These are phyloP conservation scores for Paralichthys olivaceus DNA, from an alignment of 2,113 vertebrate genomes.

Conservation along the genomic window DNA sequence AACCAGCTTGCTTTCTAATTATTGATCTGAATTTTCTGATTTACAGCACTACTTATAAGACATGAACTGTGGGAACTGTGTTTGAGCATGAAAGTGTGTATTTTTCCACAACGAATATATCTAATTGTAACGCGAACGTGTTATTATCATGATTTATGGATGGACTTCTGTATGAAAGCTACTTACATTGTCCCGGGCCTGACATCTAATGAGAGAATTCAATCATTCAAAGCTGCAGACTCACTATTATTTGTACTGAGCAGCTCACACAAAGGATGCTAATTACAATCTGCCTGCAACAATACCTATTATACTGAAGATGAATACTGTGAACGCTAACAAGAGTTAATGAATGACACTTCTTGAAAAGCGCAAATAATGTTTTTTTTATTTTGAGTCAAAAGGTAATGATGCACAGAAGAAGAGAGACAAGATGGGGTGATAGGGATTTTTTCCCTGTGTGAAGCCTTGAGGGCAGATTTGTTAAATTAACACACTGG, in stretches of 20 bases:
- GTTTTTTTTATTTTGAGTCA: not conserved
- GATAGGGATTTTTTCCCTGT: not conserved
- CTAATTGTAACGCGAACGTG: not conserved
- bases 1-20: too few relatives aligned
- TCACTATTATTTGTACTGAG: not conserved
- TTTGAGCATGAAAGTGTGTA: not conserved
- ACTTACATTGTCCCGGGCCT: not conserved
- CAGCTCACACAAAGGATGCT: constrained; percentile 25
- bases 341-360: constrained; percentile 11
- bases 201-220: not conserved
- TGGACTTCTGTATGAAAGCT: not conserved
- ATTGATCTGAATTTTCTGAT: too few relatives aligned
- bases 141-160: not conserved
- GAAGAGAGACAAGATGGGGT: not conserved
- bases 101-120: not conserved
- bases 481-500: constrained; percentile 11
- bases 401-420: not conserved
- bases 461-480: constrained; percentile 21
- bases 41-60: not conserved
- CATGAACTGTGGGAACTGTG: not conserved
- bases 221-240: not conserved
- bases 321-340: constrained; percentile 10
- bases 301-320: constrained; percentile 19
- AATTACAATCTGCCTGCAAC: constrained; percentile 29
- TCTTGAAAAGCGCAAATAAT: not conserved